Percentiles rank a stretch among this genome's conserved stretches.
Evolutionary conservation across 2,888 invertebrate genomes (phyloP).

Genomic region (Bibio marci): DNA sequence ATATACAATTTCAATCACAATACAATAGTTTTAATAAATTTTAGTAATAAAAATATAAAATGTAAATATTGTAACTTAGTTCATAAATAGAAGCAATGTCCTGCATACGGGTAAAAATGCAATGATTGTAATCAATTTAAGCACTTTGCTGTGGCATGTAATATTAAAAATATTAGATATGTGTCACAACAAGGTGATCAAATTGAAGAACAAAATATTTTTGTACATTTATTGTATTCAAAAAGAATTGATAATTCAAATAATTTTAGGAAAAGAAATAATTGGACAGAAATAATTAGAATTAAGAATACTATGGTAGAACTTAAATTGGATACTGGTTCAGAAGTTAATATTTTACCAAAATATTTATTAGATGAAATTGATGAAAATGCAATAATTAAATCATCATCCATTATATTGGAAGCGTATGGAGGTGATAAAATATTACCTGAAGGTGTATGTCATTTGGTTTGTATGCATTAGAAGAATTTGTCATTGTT

Average conservation of each 20-base stretch:
- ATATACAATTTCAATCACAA: too few relatives aligned
- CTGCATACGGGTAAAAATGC: not conserved
- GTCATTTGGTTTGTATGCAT: not conserved
- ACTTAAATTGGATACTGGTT: not conserved
- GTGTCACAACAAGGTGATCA: too few relatives aligned
- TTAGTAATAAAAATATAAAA: not conserved
- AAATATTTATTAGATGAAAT: not conserved
- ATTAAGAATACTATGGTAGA: not conserved
- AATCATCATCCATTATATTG: not conserved
- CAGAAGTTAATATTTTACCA: not conserved
- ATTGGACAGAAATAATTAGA: not conserved
- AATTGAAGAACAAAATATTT: not conserved
- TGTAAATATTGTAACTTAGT: not conserved
- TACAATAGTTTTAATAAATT: too few relatives aligned
- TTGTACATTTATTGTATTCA: not conserved
- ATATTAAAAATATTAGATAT: not conserved
- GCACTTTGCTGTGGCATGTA: conserved; percentile 1
- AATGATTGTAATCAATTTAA: not conserved
- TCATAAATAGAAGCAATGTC: not conserved
- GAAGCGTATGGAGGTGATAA: not conserved
- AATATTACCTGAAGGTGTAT: not conserved
- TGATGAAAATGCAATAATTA: not conserved
- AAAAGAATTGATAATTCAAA: too few relatives aligned
- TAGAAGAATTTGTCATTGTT: not conserved
- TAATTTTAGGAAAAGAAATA: not conserved